phyloP scores from a whole-genome alignment of 2,888 invertebrate genomes.

The Macaria notata region DNA sequence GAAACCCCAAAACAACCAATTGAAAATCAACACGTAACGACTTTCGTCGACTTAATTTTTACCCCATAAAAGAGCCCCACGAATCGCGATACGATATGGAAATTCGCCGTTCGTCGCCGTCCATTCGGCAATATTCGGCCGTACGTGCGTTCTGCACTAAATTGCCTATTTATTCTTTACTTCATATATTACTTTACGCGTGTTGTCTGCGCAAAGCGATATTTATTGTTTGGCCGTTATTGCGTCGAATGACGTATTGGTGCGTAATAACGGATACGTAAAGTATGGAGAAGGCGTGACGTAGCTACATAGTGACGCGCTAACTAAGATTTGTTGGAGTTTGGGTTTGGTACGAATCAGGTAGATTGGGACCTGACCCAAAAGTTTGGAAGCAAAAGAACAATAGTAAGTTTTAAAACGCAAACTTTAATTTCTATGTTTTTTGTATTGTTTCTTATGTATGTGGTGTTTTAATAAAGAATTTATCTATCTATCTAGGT shows the following conservation, averaged over 20 bases:
- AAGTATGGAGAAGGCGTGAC: slow-evolving; percentile 62
- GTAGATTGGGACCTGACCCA: too few relatives aligned
- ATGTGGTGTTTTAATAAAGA: too few relatives aligned
- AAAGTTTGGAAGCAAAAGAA: too few relatives aligned
- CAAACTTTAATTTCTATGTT: too few relatives aligned
- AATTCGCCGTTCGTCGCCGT: slow-evolving; percentile 73
- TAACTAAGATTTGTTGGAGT: slow-evolving; percentile 22
- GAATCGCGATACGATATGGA: slow-evolving; percentile 79
- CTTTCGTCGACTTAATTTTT: slow-evolving; percentile 76
- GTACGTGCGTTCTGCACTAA: slow-evolving; percentile 78
- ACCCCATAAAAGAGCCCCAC: slow-evolving; percentile 80
- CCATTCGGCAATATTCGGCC: slow-evolving; percentile 79
- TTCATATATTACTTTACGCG: slow-evolving; percentile 83
- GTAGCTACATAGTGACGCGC: slow-evolving; percentile 31
- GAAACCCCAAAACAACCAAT: slow-evolving; percentile 51
- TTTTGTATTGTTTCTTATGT: too few relatives aligned
- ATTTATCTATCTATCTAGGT: too few relatives aligned
- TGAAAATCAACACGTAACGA: slow-evolving; percentile 66
- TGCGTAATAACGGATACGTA: slow-evolving; percentile 68
- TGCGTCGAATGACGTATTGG: slow-evolving; percentile 80
- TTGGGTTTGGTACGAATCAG: background rate
- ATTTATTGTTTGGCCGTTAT: slow-evolving; percentile 82
- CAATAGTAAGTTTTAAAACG: too few relatives aligned
- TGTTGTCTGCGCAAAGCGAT: slow-evolving; percentile 82
- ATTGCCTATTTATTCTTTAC: slow-evolving; percentile 83